Percentiles rank a stretch among this genome's conserved stretches.
Conservation (phyloP, 2,888 invertebrate species). For the Lagria hirta region DNA sequence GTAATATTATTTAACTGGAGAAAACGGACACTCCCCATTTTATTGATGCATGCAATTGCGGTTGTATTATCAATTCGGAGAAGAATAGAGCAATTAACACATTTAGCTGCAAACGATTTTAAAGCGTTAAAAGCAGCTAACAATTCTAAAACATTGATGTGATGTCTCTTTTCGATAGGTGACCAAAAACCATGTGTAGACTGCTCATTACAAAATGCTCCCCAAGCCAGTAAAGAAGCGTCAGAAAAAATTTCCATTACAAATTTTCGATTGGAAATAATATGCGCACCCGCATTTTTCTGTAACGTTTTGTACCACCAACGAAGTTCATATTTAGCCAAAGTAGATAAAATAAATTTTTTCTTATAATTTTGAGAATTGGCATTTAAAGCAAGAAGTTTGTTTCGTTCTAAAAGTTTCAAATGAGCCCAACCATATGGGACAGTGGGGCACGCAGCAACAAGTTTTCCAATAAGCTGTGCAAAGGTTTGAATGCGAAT, state of each 20-base stretch:
- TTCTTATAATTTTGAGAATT: neutral
- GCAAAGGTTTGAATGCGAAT: neutral
- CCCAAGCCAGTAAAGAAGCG: constrained; percentile 34
- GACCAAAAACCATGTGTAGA: constrained; percentile 33
- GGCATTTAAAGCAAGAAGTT: constrained; percentile 1
- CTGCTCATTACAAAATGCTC: constrained; percentile 25
- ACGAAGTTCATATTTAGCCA: neutral
- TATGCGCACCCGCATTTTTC: too few relatives aligned
- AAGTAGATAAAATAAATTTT: neutral
- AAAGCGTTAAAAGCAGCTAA: constrained; percentile 33
- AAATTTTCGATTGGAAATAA: constrained; percentile 10
- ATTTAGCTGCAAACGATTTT: constrained; percentile 32
- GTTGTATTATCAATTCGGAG: constrained; percentile 33
- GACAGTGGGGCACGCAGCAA: neutral
- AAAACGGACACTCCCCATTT: constrained; percentile 32
- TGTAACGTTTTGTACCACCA: neutral
- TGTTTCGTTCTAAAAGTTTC: neutral
- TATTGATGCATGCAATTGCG: constrained; percentile 32
- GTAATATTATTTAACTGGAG: constrained; percentile 28
- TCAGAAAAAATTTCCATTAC: constrained; percentile 34
- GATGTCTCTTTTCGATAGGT: constrained; percentile 24
- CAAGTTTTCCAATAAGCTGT: neutral
- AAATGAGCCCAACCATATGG: neutral
- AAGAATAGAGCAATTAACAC: constrained; percentile 27
- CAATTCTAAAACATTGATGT: constrained; percentile 37